Evolutionary conservation across 2,888 invertebrate genomes (phyloP).

Genomic region (Magallana nippona): DNA sequence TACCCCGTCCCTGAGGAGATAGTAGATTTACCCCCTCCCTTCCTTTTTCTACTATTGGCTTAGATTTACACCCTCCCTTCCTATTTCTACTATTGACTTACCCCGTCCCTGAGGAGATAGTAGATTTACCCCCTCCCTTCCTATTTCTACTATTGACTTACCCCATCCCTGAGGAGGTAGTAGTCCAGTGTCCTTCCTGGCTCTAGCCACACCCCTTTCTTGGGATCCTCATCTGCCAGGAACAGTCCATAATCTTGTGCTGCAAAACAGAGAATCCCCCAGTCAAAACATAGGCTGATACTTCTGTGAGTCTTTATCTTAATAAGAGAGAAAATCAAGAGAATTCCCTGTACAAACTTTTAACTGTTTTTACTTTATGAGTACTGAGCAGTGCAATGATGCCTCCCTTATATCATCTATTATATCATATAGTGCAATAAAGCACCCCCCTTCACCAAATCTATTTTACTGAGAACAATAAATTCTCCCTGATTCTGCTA

Average conservation of each 20-base stretch:
- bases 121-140: constrained; percentile 81
- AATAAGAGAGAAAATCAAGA: too few relatives aligned
- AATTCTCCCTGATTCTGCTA: too few relatives aligned
- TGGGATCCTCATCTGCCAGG: constrained; percentile 96
- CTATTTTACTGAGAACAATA: too few relatives aligned
- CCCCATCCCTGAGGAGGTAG: constrained; percentile 95
- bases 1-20: constrained; percentile 93
- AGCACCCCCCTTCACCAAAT: too few relatives aligned
- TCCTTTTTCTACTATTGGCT: constrained; percentile 59
- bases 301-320: too few relatives aligned
- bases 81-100: constrained; percentile 72
- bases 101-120: constrained; percentile 95
- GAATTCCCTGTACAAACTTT: too few relatives aligned
- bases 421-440: too few relatives aligned
- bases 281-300: too few relatives aligned
- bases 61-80: constrained; percentile 60
- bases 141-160: constrained; percentile 73
- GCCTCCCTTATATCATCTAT: too few relatives aligned
- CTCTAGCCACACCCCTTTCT: constrained; percentile 96
- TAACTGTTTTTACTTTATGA: too few relatives aligned
- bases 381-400: too few relatives aligned
- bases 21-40: constrained; percentile 83
- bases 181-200: constrained; percentile 96
- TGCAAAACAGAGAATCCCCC: constrained; percentile 32
- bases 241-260: constrained; percentile 94